These are phyloP conservation scores for Aplidium turbinatum DNA, from an alignment of 23 tunicate genomes.

Conservation along the genomic window DNA sequence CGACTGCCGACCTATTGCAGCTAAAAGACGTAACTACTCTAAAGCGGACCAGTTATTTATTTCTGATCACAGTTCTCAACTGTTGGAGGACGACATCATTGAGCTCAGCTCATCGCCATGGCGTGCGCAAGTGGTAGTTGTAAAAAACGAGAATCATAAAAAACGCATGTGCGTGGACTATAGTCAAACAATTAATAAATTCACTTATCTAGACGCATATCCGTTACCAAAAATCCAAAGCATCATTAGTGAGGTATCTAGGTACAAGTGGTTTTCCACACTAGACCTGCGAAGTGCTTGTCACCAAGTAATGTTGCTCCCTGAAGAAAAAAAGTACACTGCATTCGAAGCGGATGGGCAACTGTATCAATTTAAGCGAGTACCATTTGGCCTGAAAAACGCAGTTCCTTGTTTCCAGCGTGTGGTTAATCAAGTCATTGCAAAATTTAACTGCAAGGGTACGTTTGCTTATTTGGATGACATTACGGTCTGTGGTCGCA, in stretches of 20 bases:
- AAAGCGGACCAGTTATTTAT: too few relatives aligned
- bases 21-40: too few relatives aligned
- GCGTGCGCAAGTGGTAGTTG: too few relatives aligned
- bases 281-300: slow-evolving; percentile 18
- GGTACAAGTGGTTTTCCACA: slow-evolving; percentile 2
- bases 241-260: background rate
- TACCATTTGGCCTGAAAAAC: slow-evolving; percentile 22
- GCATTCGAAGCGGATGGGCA: slow-evolving; percentile 8
- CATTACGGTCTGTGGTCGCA: slow-evolving; percentile 5
- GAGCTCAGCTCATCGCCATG: too few relatives aligned
- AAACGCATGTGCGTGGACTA: too few relatives aligned
- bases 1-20: too few relatives aligned
- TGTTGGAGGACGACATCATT: too few relatives aligned
- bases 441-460: slow-evolving; percentile 1
- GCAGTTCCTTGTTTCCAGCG: slow-evolving; percentile 18
- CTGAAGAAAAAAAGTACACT: slow-evolving; percentile 10
- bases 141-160: too few relatives aligned
- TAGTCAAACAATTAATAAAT: too few relatives aligned
- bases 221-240: slow-evolving; percentile 17
- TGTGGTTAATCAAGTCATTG: background rate
- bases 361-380: slow-evolving; percentile 12
- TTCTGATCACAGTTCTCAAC: too few relatives aligned
- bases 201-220: slow-evolving; percentile 27
- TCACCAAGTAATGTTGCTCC: background rate
- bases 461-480: slow-evolving; percentile 12